Conservation (phyloP, 2,113 vertebrate genomes). For the Chlorocebus sabaeus region DNA sequence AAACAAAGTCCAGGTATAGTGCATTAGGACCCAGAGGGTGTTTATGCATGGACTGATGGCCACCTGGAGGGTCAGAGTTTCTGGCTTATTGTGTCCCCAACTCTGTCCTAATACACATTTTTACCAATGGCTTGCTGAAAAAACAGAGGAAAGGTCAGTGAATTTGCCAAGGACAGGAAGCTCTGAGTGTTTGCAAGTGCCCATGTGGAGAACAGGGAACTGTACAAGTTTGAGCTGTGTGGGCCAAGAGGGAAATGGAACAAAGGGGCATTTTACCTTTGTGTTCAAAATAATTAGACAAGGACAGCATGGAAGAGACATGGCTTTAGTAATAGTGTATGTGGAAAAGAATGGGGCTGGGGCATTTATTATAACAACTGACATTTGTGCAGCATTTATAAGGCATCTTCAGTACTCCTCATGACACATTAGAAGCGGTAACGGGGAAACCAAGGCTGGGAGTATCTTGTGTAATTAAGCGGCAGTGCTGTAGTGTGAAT, state of each 20-base stretch:
- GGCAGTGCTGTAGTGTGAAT: rapidly evolving
- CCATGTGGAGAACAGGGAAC: rapidly evolving
- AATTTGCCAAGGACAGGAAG: background rate
- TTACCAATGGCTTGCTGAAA: background rate
- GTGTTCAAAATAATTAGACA: background rate
- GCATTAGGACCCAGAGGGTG: too few species aligned
- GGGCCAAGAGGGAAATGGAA: background rate
- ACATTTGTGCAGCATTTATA: too few species aligned
- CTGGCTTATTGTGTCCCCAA: background rate
- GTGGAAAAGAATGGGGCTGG: background rate
- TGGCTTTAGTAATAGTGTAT: background rate
- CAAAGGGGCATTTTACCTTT: background rate
- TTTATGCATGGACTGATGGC: background rate
- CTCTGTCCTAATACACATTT: background rate
- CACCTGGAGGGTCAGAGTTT: background rate
- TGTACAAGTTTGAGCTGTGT: background rate
- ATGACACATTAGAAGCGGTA: rapidly evolving
- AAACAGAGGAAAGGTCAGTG: background rate
- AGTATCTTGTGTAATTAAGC: background rate
- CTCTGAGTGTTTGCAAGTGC: background rate
- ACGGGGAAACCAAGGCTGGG: background rate
- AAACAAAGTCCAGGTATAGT: background rate
- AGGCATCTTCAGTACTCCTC: background rate
- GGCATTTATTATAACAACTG: background rate
- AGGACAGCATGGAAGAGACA: rapidly evolving